Evolutionary conservation across 2,888 invertebrate species (phyloP).

Genomic region (Ectropis crepuscularia): DNA sequence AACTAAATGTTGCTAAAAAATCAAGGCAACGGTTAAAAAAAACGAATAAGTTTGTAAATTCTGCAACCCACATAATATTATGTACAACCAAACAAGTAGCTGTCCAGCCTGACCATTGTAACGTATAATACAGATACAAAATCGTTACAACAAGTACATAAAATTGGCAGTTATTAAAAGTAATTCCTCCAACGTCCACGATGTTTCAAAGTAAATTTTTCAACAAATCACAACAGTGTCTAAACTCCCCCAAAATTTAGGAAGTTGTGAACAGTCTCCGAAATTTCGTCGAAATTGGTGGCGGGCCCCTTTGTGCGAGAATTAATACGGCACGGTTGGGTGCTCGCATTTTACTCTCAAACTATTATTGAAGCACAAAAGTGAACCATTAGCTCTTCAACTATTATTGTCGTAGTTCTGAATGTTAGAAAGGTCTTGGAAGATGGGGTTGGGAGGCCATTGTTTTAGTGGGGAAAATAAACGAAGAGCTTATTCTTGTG

Average conservation of each 20-base stretch:
- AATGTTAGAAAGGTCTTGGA: slow-evolving; percentile 38
- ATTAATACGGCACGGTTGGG: slow-evolving; percentile 42
- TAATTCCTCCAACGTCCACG: neutral
- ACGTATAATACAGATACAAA: too few relatives aligned
- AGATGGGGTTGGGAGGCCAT: slow-evolving; percentile 25
- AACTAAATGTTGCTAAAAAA: too few relatives aligned
- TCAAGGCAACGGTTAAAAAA: too few relatives aligned
- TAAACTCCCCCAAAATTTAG: slow-evolving; percentile 32
- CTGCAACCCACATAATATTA: too few relatives aligned
- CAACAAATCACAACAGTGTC: slow-evolving; percentile 15
- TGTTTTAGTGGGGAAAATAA: slow-evolving; percentile 24
- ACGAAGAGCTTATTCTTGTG: neutral
- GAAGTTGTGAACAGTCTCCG: slow-evolving; percentile 41
- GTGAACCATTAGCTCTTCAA: slow-evolving; percentile 39
- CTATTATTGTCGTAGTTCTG: slow-evolving; percentile 42
- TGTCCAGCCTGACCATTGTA: too few relatives aligned
- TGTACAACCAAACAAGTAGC: too few relatives aligned
- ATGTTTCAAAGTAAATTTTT: slow-evolving; percentile 12
- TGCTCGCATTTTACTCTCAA: slow-evolving; percentile 39
- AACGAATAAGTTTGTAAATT: too few relatives aligned
- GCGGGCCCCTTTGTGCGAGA: slow-evolving; percentile 41
- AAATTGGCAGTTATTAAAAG: neutral
- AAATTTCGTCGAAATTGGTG: slow-evolving; percentile 43
- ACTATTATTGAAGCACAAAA: slow-evolving; percentile 38
- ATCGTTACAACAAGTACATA: too few relatives aligned